phyloP scores from a whole-genome alignment of 2,888 invertebrate genomes.

The Stenchaetothrips biformis region DNA sequence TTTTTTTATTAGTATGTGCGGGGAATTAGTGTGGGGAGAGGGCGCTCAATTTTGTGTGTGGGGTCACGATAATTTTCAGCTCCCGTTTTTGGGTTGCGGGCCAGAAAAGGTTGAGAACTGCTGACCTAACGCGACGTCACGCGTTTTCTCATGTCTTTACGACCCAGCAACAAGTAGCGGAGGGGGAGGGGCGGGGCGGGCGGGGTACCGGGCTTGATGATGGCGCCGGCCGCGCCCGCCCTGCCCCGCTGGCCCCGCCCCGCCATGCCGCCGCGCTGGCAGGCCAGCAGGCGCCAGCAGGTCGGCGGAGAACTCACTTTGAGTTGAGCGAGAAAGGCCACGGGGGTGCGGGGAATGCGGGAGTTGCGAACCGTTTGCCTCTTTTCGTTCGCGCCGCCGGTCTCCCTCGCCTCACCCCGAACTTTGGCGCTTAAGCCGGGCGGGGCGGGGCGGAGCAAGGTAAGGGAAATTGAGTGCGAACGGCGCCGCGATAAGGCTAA shows the following conservation, averaged over 20 bases:
- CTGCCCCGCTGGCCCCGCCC: background rate
- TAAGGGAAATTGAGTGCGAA: background rate
- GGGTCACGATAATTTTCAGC: no score
- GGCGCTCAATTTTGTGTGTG: background rate
- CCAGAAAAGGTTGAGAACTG: no score
- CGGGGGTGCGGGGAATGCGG: background rate
- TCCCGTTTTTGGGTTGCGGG: background rate
- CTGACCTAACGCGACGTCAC: background rate
- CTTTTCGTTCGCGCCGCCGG: background rate
- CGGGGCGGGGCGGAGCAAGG: background rate
- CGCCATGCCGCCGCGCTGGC: background rate
- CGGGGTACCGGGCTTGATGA: slow-evolving; percentile 1
- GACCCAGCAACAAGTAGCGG: slow-evolving; percentile 11
- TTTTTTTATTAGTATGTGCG: no score
- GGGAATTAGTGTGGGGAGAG: no score
- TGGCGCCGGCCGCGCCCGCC: background rate
- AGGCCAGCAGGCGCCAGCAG: no score
- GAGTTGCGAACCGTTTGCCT: background rate
- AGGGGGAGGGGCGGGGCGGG: background rate
- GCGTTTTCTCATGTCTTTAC: slow-evolving; percentile 14
- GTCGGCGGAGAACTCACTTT: background rate
- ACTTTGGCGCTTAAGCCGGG: background rate
- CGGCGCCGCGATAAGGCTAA: background rate
- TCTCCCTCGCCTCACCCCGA: background rate
- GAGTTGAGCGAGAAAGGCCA: background rate